These are phyloP conservation scores for Sebastes melanostomus DNA, from an alignment of 2,797 vertebrate genomes.

Conservation along the genomic window DNA sequence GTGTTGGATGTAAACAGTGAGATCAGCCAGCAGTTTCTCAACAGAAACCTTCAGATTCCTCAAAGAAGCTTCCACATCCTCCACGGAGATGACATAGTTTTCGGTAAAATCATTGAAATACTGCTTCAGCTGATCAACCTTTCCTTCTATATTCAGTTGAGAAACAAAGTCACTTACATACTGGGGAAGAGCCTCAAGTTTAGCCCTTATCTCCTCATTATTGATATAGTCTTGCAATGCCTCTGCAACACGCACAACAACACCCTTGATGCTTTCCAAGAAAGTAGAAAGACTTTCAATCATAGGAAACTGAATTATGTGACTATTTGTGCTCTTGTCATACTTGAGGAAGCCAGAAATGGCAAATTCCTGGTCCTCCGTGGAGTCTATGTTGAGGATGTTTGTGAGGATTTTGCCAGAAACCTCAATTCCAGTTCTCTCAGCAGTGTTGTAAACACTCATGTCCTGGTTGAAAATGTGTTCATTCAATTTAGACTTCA, in stretches of 20 bases:
- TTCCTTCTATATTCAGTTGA: constrained; percentile 82
- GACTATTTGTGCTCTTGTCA: constrained; percentile 90
- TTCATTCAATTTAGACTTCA: constrained; percentile 89
- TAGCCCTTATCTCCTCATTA: constrained; percentile 73
- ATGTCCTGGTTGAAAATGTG: constrained; percentile 86
- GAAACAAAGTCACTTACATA: constrained; percentile 80
- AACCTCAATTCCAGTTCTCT: constrained; percentile 85
- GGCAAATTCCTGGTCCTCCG: constrained; percentile 86
- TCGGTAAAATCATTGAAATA: constrained; percentile 79
- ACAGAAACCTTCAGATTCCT: constrained; percentile 62
- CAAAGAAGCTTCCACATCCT: constrained; percentile 83
- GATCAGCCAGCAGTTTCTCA: constrained; percentile 67
- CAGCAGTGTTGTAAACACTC: constrained; percentile 85
- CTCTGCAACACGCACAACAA: constrained; percentile 78
- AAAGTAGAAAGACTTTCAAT: constrained; percentile 81
- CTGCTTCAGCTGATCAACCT: constrained; percentile 77
- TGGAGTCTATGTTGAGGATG: constrained; percentile 69
- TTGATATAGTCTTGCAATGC: constrained; percentile 81
- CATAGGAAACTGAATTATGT: constrained; percentile 86
- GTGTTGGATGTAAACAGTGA: constrained; percentile 71
- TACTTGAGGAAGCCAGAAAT: constrained; percentile 90
- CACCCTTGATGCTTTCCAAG: constrained; percentile 82
- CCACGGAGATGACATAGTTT: constrained; percentile 80
- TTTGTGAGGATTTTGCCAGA: constrained; percentile 82
- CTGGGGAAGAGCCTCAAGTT: constrained; percentile 83